These are phyloP conservation scores for Saturnia japonica DNA, from an alignment of 2,888 invertebrate genomes.

Conservation along the genomic window DNA sequence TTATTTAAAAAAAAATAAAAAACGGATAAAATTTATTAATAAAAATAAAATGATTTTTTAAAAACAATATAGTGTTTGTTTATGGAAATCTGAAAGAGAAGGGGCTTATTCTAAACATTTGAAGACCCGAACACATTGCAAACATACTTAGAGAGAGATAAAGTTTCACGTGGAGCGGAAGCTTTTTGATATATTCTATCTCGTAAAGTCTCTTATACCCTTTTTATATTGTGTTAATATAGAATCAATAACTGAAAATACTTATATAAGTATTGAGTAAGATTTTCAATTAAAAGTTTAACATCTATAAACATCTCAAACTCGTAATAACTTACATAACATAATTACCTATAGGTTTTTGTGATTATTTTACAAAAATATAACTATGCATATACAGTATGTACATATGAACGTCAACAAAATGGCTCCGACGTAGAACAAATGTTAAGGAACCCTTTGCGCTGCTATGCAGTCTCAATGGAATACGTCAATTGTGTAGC, in stretches of 20 bases:
- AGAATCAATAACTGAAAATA: no score
- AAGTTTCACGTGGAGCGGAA: background rate
- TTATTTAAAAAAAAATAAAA: no score
- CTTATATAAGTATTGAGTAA: no score
- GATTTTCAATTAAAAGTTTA: no score
- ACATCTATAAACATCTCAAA: no score
- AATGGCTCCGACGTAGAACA: background rate
- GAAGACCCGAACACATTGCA: background rate
- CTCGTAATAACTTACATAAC: no score
- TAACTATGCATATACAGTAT: background rate
- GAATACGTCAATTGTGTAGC: background rate
- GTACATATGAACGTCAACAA: background rate
- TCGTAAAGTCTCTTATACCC: no score
- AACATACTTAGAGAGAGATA: background rate
- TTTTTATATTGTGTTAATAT: no score
- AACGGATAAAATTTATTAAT: background rate
- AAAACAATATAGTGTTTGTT: background rate
- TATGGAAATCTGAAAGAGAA: background rate
- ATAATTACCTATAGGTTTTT: no score
- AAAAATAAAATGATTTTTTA: background rate
- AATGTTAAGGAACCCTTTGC: background rate
- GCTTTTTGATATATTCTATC: background rate
- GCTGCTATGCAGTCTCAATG: background rate
- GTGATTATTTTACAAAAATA: no score
- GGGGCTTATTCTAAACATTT: background rate